phyloP scores from a whole-genome alignment of 2,888 invertebrate species.

The Lasioglossum lativentre region DNA sequence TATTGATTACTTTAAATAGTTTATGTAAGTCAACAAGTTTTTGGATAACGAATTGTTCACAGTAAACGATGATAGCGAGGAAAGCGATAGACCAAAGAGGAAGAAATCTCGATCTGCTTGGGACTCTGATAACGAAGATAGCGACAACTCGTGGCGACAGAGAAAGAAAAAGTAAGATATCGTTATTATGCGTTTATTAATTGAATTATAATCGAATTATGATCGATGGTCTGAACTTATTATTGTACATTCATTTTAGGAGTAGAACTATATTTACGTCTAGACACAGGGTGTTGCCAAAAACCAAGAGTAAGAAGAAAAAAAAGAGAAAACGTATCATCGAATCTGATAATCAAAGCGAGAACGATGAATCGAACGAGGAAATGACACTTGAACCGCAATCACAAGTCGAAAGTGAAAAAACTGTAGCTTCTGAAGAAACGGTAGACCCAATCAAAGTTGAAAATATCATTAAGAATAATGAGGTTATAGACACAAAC shows the following conservation, averaged over 20 bases:
- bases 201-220: background rate
- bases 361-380: conserved; percentile 83
- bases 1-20: no score
- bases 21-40: background rate
- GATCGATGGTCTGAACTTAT: background rate
- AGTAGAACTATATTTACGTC: conserved; percentile 78
- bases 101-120: conserved; percentile 87
- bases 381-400: conserved; percentile 85
- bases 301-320: conserved; percentile 84
- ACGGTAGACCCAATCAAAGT: conserved; percentile 34
- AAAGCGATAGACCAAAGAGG: conserved; percentile 86
- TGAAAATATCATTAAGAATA: conserved; percentile 51
- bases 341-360: conserved; percentile 82
- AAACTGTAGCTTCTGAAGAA: conserved; percentile 24
- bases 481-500: conserved; percentile 68
- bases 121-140: conserved; percentile 87
- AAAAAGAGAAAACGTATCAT: conserved; percentile 84
- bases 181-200: conserved; percentile 4
- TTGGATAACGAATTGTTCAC: conserved; percentile 39
- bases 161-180: conserved; percentile 84
- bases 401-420: conserved; percentile 42
- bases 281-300: conserved; percentile 71
- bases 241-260: conserved; percentile 64
- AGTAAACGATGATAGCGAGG: conserved; percentile 86
- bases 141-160: conserved; percentile 87